Conservation (phyloP, 2,797 vertebrate genomes). For the Molothrus ater region DNA sequence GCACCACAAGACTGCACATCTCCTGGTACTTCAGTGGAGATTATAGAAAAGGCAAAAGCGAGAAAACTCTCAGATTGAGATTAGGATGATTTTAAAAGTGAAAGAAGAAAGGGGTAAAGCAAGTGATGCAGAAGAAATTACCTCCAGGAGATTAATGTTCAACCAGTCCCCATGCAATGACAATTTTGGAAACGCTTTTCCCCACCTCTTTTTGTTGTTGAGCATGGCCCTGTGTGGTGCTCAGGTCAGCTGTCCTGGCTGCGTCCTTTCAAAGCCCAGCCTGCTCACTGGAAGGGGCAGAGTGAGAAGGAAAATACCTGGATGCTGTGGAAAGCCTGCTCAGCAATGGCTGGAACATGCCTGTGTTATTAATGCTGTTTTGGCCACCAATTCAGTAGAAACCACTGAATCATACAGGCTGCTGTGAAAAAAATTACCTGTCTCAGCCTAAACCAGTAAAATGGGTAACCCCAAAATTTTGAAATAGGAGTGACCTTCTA, state of each 20-base stretch:
- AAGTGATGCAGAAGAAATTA: background rate
- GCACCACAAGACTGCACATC: background rate
- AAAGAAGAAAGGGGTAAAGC: background rate
- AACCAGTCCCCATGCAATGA: accelerated
- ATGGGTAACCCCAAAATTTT: background rate
- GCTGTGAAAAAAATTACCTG: background rate
- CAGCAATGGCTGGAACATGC: background rate
- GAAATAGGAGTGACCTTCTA: background rate
- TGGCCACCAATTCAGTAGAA: background rate
- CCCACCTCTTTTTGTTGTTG: accelerated
- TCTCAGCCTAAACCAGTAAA: background rate
- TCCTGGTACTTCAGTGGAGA: background rate
- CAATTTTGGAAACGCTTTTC: background rate
- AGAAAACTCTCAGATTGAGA: background rate
- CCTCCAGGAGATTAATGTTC: background rate
- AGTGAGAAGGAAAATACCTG: background rate
- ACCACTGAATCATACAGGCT: background rate
- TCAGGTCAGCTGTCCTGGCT: background rate
- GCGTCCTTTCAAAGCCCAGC: background rate
- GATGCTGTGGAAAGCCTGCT: background rate
- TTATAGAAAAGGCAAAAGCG: accelerated
- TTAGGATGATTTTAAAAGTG: background rate
- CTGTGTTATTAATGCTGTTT: background rate
- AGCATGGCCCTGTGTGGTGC: background rate
- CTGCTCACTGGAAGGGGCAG: accelerated